phyloP scores from a whole-genome alignment of 2,888 invertebrate species.

The Pherbina coryleti region DNA sequence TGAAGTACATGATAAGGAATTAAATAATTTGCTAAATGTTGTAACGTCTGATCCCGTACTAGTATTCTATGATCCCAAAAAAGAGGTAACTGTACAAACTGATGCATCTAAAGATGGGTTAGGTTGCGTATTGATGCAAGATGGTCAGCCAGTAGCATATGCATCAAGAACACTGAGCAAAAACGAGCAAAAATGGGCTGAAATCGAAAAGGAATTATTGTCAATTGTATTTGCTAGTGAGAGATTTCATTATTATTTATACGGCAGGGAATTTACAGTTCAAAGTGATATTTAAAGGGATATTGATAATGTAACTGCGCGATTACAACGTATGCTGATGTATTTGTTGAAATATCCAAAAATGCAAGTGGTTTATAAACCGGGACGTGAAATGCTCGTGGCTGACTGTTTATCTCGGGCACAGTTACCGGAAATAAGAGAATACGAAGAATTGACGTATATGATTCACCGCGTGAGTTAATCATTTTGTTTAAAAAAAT shows the following conservation, averaged over 20 bases:
- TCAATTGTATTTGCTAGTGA: constrained; percentile 58
- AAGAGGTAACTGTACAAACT: constrained; percentile 55
- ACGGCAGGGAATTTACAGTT: constrained; percentile 51
- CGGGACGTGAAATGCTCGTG: constrained; percentile 45
- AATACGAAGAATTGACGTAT: too few relatives aligned
- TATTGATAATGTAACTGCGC: constrained; percentile 52
- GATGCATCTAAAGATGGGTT: constrained; percentile 53
- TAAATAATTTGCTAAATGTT: constrained; percentile 36
- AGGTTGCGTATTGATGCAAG: constrained; percentile 60
- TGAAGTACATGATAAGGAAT: constrained; percentile 40
- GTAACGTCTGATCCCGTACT: constrained; percentile 38
- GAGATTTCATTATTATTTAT: constrained; percentile 60
- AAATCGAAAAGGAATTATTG: constrained; percentile 66
- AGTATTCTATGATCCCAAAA: constrained; percentile 44
- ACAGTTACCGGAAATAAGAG: constrained; percentile 42
- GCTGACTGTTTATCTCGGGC: constrained; percentile 48
- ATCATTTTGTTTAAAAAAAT: too few relatives aligned
- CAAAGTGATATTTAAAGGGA: constrained; percentile 60
- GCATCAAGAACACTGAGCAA: constrained; percentile 57
- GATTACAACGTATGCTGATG: constrained; percentile 55
- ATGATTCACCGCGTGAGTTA: too few relatives aligned
- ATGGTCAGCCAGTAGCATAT: constrained; percentile 58
- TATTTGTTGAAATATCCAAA: constrained; percentile 53
- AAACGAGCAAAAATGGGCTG: constrained; percentile 59
- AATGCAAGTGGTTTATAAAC: constrained; percentile 49